Conservation (phyloP, 1,140 invertebrate species). For the Trichogramma pretiosum region DNA sequence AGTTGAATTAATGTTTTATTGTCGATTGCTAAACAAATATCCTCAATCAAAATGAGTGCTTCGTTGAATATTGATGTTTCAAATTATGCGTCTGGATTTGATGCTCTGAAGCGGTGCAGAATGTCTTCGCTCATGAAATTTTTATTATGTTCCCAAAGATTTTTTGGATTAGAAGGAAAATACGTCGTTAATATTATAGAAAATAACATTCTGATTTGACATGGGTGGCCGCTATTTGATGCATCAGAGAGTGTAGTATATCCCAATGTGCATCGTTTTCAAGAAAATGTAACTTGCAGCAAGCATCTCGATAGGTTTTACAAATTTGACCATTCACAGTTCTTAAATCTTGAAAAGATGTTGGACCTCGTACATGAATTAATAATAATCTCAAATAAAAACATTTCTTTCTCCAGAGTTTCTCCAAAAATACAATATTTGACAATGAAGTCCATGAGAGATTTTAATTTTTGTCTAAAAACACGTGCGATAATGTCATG, state of each 20-base stretch:
- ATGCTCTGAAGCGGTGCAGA: no score
- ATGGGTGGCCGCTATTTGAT: constrained; percentile 11
- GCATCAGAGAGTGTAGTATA: constrained; percentile 33
- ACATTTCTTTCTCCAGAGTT: constrained; percentile 41
- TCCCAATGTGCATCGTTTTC: constrained; percentile 38
- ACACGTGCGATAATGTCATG: constrained; percentile 41
- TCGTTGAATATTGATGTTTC: no score
- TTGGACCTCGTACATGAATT: constrained; percentile 40
- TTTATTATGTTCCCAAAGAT: constrained; percentile 37
- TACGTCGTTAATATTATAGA: constrained; percentile 35
- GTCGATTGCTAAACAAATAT: no score
- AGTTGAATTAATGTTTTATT: no score
- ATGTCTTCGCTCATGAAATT: constrained; percentile 30
- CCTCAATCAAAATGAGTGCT: no score
- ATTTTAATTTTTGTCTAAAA: constrained; percentile 44
- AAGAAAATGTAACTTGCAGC: constrained; percentile 32
- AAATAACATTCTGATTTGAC: constrained; percentile 40
- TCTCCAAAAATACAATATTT: constrained; percentile 33
- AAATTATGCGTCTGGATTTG: no score
- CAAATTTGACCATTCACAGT: constrained; percentile 37
- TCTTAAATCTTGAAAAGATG: constrained; percentile 39
- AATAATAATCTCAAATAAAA: constrained; percentile 43
- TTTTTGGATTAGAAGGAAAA: constrained; percentile 28
- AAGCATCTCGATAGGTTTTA: constrained; percentile 35
- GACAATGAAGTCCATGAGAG: constrained; percentile 37